Percentiles rank a stretch among this genome's conserved stretches.
phyloP scores from a whole-genome alignment of 2,113 vertebrate species.

The Carollia perspicillata region DNA sequence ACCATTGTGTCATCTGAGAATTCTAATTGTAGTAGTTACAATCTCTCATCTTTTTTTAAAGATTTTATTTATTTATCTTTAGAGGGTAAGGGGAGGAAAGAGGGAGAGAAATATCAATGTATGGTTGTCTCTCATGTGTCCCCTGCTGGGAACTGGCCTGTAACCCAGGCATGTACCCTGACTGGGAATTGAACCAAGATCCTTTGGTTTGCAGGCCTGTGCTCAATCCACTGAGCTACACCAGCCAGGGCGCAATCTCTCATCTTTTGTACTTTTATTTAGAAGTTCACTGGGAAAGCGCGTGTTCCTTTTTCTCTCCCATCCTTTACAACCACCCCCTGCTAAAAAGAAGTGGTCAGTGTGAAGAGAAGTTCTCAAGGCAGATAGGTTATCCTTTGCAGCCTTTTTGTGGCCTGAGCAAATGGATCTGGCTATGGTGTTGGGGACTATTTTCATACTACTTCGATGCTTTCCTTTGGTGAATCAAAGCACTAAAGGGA shows the following conservation, averaged over 20 bases:
- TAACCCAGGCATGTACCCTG: too few species aligned
- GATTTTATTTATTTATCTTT: too few species aligned
- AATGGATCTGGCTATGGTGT: neutral
- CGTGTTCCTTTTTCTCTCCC: neutral
- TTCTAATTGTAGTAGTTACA: slow-evolving; percentile 19
- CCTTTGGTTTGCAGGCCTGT: too few species aligned
- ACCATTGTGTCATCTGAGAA: neutral
- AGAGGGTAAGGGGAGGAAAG: too few species aligned
- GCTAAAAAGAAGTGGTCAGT: neutral
- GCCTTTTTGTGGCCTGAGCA: neutral
- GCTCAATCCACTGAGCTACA: too few species aligned
- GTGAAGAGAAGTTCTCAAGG: neutral
- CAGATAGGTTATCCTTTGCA: neutral
- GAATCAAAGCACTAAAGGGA: neutral
- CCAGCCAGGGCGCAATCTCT: too few species aligned
- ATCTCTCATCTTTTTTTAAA: neutral
- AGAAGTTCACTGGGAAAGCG: neutral
- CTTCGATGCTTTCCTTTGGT: neutral
- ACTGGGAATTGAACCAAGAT: too few species aligned
- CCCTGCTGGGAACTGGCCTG: too few species aligned
- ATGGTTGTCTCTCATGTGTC: too few species aligned
- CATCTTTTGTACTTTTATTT: slow-evolving; percentile 40
- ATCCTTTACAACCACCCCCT: neutral
- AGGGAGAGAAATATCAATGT: too few species aligned
- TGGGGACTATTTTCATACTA: neutral